Conservation (phyloP, 2,888 invertebrate genomes). For the Spisula subtruncata region DNA sequence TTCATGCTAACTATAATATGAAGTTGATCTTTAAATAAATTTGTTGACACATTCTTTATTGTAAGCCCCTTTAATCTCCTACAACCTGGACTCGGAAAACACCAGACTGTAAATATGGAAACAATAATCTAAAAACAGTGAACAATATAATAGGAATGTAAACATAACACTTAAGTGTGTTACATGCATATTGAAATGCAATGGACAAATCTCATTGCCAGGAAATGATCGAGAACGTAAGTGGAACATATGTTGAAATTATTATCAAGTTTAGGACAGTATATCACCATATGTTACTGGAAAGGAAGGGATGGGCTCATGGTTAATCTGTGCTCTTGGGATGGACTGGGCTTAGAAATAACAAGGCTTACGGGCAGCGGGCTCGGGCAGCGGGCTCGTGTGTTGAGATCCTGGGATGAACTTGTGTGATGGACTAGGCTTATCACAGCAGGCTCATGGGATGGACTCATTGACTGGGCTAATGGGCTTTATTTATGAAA, state of each 20-base stretch:
- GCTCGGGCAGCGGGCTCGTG: too few relatives aligned
- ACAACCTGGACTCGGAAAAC: constrained; percentile 31
- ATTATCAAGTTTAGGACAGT: too few relatives aligned
- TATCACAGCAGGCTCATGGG: too few relatives aligned
- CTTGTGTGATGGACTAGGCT: too few relatives aligned
- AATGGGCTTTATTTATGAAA: too few relatives aligned
- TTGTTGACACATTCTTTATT: constrained; percentile 37
- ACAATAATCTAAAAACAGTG: not conserved
- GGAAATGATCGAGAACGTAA: not conserved
- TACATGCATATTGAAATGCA: not conserved
- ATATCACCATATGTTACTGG: too few relatives aligned
- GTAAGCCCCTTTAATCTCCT: constrained; percentile 24
- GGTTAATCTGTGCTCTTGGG: too few relatives aligned
- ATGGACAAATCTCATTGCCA: not conserved
- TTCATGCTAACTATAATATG: constrained; percentile 17
- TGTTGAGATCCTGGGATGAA: too few relatives aligned
- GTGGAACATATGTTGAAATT: constrained; percentile 2
- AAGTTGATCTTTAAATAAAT: constrained; percentile 42
- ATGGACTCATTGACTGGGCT: too few relatives aligned
- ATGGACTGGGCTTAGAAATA: too few relatives aligned
- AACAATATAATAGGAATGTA: not conserved
- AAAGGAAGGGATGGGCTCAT: not conserved
- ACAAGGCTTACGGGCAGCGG: too few relatives aligned
- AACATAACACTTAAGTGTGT: constrained; percentile 6
- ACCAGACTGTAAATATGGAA: not conserved